A percentile compares a stretch with the other conserved stretches of the same genome.
phyloP scores from a whole-genome alignment of 2,888 invertebrate genomes.

The Anoplius nigerrimus region DNA sequence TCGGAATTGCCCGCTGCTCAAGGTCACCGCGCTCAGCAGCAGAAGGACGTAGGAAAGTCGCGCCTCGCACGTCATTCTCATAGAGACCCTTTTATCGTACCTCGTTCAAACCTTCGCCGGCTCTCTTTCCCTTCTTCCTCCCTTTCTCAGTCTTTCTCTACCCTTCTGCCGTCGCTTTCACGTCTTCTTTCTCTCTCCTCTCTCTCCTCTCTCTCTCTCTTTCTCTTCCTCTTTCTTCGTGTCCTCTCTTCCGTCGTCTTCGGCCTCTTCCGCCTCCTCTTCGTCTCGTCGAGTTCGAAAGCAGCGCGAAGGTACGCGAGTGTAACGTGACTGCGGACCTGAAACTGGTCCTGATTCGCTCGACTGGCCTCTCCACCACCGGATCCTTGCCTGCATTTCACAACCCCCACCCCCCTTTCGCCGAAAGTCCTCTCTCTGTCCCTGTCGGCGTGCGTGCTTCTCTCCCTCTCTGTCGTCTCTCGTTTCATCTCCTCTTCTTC shows the following conservation, averaged over 20 bases:
- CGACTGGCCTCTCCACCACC: constrained; percentile 64
- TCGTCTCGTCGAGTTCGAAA: constrained; percentile 17
- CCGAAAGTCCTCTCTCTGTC: constrained; percentile 61
- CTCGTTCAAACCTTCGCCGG: not conserved
- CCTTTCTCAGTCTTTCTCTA: constrained; percentile 6
- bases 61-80: not conserved
- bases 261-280: constrained; percentile 34
- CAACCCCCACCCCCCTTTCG: constrained; percentile 63
- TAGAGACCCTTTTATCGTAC: not conserved
- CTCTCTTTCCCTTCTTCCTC: not conserved
- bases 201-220: constrained; percentile 3
- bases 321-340: constrained; percentile 57
- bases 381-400: constrained; percentile 65
- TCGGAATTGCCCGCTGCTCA: constrained; percentile 75
- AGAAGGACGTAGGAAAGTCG: constrained; percentile 9
- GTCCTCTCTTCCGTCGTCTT: constrained; percentile 21
- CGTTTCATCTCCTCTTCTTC: not conserved
- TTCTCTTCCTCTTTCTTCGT: constrained; percentile 12
- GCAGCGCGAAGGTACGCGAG: constrained; percentile 56
- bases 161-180: not conserved
- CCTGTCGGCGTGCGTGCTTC: constrained; percentile 11
- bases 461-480: not conserved
- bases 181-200: constrained; percentile 5
- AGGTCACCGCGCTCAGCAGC: constrained; percentile 37
- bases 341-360: constrained; percentile 69